Evolutionary conservation across 2,113 vertebrate species (phyloP).

Genomic region (Paratilapia polleni): DNA sequence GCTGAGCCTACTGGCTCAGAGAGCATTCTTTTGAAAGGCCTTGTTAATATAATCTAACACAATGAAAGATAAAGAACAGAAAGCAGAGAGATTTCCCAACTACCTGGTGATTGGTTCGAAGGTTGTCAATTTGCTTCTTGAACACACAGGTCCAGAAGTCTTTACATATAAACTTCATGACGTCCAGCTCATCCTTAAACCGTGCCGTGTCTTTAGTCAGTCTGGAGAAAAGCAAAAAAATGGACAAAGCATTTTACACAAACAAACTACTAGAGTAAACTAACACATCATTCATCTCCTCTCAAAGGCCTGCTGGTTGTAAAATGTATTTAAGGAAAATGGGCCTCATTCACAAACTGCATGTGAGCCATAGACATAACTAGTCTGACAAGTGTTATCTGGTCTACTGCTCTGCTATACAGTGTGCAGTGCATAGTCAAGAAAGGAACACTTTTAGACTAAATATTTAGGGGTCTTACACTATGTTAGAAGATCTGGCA

Average conservation of each 20-base stretch:
- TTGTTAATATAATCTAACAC: background rate
- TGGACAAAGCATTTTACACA: background rate
- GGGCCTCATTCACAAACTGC: background rate
- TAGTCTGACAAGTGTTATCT: too few species aligned
- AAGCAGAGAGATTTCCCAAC: background rate
- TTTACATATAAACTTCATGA: constrained; percentile 98
- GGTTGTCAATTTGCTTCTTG: constrained; percentile 96
- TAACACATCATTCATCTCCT: background rate
- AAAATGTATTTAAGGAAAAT: background rate
- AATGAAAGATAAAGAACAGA: background rate
- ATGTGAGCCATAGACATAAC: background rate
- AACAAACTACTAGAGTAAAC: background rate
- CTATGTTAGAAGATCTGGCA: too few species aligned
- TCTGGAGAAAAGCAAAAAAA: constrained; percentile 69
- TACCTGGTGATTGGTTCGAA: constrained; percentile 96
- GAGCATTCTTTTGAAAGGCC: background rate
- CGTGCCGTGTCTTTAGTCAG: constrained; percentile 95
- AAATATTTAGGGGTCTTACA: too few species aligned
- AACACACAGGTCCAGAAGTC: constrained; percentile 97
- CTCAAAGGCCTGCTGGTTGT: background rate
- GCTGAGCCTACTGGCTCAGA: background rate
- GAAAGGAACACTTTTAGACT: too few species aligned
- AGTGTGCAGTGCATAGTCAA: too few species aligned
- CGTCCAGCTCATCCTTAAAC: constrained; percentile 96
- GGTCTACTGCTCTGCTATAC: too few species aligned